Conservation (phyloP, 2,113 vertebrate genomes). For the Phylloscopus whistleri region DNA sequence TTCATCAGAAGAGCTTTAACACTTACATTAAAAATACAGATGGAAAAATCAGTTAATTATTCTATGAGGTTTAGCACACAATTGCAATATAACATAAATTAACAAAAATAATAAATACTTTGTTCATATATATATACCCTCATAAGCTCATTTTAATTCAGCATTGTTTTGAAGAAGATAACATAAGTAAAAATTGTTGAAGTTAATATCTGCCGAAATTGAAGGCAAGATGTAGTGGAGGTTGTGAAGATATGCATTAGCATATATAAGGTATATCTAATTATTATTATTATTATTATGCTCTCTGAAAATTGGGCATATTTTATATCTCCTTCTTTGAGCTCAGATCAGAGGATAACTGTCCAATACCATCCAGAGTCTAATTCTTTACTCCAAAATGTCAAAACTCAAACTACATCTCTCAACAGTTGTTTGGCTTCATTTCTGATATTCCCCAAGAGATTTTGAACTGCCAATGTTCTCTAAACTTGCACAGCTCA, state of each 20-base stretch:
- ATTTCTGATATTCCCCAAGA: not conserved
- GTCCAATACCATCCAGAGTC: not conserved
- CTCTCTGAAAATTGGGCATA: not conserved
- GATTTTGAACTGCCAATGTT: not conserved
- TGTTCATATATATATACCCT: not conserved
- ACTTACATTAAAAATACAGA: not conserved
- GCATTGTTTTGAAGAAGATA: not conserved
- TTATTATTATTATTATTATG: not conserved
- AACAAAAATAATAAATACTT: not conserved
- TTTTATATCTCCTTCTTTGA: not conserved
- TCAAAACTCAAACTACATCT: not conserved
- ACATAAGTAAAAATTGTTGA: not conserved
- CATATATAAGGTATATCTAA: not conserved
- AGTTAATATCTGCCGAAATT: not conserved
- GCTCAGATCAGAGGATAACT: not conserved
- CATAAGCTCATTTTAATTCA: not conserved
- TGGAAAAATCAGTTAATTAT: not conserved
- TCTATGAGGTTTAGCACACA: not conserved
- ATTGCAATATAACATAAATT: not conserved
- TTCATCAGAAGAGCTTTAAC: not conserved
- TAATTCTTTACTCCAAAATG: not conserved
- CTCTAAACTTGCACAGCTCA: not conserved
- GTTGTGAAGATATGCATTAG: not conserved
- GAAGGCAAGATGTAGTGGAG: not conserved
- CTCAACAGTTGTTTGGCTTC: not conserved